Evolutionary conservation across 2,113 vertebrate species (phyloP), one percentile per base, ranked within the genome.

Genomic region (Butorides virescens): DNA sequence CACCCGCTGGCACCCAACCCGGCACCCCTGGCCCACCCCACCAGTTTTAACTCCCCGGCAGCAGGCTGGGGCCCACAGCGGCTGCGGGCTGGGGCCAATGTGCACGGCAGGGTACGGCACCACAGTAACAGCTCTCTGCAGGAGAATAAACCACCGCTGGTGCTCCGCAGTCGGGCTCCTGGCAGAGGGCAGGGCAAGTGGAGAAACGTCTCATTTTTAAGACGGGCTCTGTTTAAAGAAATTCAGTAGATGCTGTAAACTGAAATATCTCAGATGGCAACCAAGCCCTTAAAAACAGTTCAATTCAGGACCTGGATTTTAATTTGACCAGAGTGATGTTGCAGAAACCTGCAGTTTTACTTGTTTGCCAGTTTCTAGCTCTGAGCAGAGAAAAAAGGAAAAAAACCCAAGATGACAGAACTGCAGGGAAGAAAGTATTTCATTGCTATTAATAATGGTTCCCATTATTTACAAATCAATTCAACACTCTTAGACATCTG

Each of bases 381-480:
- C 63, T 46, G 10, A 78, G 62, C 52, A 36, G 37, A 65, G 23
- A 27, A 23, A 56, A 49, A 63, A 68, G 18, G 7, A 2, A 5
- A 20, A 25, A 17, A 72, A 61, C 70, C 15, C 20, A 86, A 65
- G 6, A 63, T 14, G 23, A 68, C 36, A 81, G 76, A 85, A 67
- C 26, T 56, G 29, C 36, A 68, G 37, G 34, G 70, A 75, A 91
- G 20, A 44, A 85, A 63, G 49, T 62, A 83, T 81, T 93, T 72
- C 56, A 61, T 84, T 44, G 29, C 68, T 90, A 81, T 75, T 94
- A 91, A 89, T 81, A 92, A 85, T 30, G 11, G 27, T 62, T 87
- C 10, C 37, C 15, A 56, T 76, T 95, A 74, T 82, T 89, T 94
- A 91, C 46, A 78, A 85, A 73, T 70, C 76, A 92, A 53, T 93